These are phyloP conservation scores for Drosophila anomalata DNA, from an alignment of 2,888 invertebrate species.

Conservation along the genomic window DNA sequence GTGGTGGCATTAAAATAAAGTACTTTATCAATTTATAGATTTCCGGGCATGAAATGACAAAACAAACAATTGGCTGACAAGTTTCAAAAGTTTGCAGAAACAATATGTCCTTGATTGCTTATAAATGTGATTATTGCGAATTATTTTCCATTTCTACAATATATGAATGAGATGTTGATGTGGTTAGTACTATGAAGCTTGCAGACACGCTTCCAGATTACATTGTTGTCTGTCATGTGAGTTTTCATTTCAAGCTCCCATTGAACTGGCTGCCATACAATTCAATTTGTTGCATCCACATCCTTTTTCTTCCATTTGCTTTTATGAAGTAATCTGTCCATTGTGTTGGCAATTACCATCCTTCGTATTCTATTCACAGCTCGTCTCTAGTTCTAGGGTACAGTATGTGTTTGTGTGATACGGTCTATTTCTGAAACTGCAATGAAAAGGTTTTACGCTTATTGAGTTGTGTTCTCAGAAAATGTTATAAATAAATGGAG, in stretches of 20 bases:
- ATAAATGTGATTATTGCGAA: constrained; percentile 23
- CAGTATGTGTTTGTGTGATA: background rate
- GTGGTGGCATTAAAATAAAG: constrained; percentile 17
- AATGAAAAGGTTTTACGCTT: constrained; percentile 14
- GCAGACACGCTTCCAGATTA: constrained; percentile 11
- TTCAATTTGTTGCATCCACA: constrained; percentile 39
- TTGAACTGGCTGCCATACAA: constrained; percentile 31
- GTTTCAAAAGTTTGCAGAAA: constrained; percentile 3
- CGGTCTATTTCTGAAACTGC: constrained; percentile 26
- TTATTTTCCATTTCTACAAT: constrained; percentile 26
- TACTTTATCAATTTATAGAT: constrained; percentile 22
- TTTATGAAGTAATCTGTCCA: constrained; percentile 24
- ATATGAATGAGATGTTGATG: constrained; percentile 21
- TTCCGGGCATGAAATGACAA: background rate
- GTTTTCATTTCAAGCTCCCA: constrained; percentile 34
- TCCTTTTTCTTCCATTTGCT: background rate
- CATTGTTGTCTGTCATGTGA: constrained; percentile 15
- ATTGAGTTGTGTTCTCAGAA: constrained; percentile 28
- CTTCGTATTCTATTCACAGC: constrained; percentile 23
- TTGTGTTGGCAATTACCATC: constrained; percentile 39
- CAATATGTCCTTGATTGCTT: constrained; percentile 15
- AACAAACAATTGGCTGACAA: constrained; percentile 6
- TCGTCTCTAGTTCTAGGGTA: background rate
- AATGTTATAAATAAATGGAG: constrained; percentile 29
- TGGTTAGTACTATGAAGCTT: constrained; percentile 7